phyloP scores from a whole-genome alignment of 2,113 vertebrate genomes.

The Cervus canadensis region DNA sequence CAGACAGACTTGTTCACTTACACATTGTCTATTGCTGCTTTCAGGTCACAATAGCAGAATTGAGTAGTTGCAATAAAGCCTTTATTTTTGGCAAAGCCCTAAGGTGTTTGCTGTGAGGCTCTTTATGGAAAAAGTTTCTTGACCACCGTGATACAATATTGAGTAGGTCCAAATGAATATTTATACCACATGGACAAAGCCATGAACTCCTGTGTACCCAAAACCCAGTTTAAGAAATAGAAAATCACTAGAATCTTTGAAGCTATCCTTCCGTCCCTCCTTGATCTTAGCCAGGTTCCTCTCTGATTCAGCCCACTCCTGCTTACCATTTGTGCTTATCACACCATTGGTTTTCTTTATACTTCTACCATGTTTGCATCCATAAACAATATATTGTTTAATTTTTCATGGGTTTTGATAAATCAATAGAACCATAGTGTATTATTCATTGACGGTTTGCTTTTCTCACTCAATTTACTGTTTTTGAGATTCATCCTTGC shows the following conservation, averaged over 20 bases:
- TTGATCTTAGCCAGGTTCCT: background rate
- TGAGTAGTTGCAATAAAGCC: background rate
- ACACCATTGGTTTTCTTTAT: background rate
- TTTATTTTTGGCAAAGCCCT: background rate
- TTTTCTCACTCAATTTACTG: background rate
- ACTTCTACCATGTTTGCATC: no score
- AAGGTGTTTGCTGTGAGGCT: background rate
- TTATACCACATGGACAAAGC: background rate
- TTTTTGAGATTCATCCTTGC: background rate
- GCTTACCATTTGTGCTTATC: background rate
- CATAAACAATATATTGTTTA: background rate
- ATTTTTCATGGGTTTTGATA: background rate
- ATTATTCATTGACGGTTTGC: background rate
- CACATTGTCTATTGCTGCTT: background rate
- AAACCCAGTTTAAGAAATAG: background rate
- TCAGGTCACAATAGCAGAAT: background rate
- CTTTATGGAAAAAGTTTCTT: background rate
- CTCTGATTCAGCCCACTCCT: background rate
- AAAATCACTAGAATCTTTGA: background rate
- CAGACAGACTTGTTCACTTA: background rate
- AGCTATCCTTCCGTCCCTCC: fast-evolving
- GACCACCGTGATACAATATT: background rate
- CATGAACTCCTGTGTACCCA: background rate
- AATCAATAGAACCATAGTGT: background rate
- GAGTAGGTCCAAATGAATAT: background rate